Evolutionary conservation across 2,113 vertebrate species (phyloP).

Genomic region (Verasper variegatus): DNA sequence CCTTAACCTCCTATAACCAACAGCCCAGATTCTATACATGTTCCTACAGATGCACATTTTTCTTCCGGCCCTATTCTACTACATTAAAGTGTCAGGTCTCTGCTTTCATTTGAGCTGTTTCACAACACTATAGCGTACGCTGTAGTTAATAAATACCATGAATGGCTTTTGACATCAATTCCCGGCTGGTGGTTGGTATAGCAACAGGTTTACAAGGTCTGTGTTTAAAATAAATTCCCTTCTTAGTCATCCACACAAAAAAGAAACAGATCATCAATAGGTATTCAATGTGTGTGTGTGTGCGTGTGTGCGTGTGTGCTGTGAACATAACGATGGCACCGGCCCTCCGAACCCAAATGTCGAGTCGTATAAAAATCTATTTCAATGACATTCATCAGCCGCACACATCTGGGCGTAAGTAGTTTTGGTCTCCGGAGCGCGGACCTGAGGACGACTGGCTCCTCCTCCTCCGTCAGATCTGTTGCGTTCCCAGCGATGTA

Average conservation of each 20-base stretch:
- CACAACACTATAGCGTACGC: background rate
- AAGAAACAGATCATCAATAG: no score
- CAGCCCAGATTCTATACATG: no score
- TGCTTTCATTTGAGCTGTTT: background rate
- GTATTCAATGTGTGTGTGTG: no score
- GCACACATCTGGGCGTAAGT: background rate
- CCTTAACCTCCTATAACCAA: no score
- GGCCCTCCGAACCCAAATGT: background rate
- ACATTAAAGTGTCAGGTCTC: background rate
- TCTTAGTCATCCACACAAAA: background rate
- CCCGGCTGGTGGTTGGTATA: conserved; percentile 52
- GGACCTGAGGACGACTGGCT: background rate
- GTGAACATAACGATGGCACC: background rate
- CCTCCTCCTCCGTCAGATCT: background rate
- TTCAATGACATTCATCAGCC: background rate
- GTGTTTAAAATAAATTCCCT: conserved; percentile 21
- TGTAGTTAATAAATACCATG: background rate
- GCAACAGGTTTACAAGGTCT: conserved; percentile 48
- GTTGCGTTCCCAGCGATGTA: background rate
- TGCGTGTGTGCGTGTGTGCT: background rate
- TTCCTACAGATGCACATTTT: no score
- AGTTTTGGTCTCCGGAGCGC: background rate
- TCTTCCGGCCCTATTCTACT: background rate
- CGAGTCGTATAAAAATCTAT: background rate
- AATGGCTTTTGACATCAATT: conserved; percentile 6